Base-by-base conservation (phyloP, 2,888 invertebrate genomes). In the Spatulosminthurus flaviceps region DNA sequence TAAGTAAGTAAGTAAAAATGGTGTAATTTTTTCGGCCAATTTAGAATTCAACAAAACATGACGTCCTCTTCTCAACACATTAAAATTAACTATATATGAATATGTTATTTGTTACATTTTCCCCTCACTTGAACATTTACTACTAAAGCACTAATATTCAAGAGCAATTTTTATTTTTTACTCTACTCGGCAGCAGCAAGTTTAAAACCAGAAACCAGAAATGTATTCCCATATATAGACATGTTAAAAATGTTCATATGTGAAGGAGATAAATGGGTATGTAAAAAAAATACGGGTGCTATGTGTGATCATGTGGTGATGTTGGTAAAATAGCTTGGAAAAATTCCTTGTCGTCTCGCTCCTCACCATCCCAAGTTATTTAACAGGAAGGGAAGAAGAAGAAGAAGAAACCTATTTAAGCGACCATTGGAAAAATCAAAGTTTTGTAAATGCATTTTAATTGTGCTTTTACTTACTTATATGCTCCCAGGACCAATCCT, bases 1-100 rank as follows among this genome's bases (percentile, higher is more conserved):
- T n/a, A n/a, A n/a, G n/a, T n/a, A n/a, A n/a, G n/a, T n/a, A n/a
- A n/a, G n/a, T n/a, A 51, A 51, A 51, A 51, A 51, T 51, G 51
- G 51, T 51, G 51, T 51, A 51, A 51, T 51, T 51, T 51, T 51
- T 51, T 51, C 51, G 16, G 51, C 51, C n/a, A 51, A 51, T 51
- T 51, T 51, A 51, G 51, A 51, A 51, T n/a, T n/a, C 51, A 51
- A 51, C 51, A 51, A 51, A 51, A 51, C 51, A 51, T 51, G 51
- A 51, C 51, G n/a, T 51, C n/a, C n/a, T n/a, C 9, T 51, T 51
- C 51, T 51, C 51, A 51, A 16, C 51, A 51, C 51, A 51, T 51
- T 51, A 9, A 51, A 51, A 51, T 51, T 51, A 51, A 51, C 51
- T 11, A 51, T 34, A 2, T 51, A 51, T 51, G 51, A 51, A 51